Evolutionary conservation across 2,888 invertebrate genomes (phyloP), one percentile per base, ranked within the genome.

Genomic region (Tenthredo scrophulariae): DNA sequence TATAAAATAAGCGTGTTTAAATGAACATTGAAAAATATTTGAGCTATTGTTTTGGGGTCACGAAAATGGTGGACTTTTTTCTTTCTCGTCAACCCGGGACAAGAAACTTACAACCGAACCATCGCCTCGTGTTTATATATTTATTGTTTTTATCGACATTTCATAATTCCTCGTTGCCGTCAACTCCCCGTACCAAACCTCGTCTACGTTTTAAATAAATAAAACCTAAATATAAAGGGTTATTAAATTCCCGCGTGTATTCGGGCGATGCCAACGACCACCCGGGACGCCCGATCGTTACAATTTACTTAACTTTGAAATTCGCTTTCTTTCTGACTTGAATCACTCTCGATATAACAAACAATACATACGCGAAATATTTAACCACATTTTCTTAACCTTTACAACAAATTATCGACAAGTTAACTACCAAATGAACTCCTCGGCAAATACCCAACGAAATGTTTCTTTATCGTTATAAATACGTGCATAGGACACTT

Each of bases 241-340:
- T 58, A 40, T n/a, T 40, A n/a, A 37, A 50, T 89, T 90, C 90
- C 89, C 90, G 90, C 90, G 89, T 88, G 89, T 90, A 88, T 86
- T 62, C 22, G n/a, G 40, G 29, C 29, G 67, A 50, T 67, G 65
- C 67, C 79, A 67, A 65, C 70, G 67, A 50, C 67, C 80, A 62
- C 62, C 74, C 54, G 58, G 58, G 40, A 26, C 54, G 43, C 46
- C n/a, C 67, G 54, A 65, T 82, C 77, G 54, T 37, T 26, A 0
- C 13, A 26, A 18, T 62, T 37, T 13, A 58, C 43, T 65, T 13
- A 84, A 54, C 84, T 85, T 80, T 26, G 10, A 74, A 79, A 84
- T 74, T 74, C 18, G 15, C 13, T 22, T 1, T 26, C 79, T 88
- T 88, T 86, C 80, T 88, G 86, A 88, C 84, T 86, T 33, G 79